Percentiles rank a stretch among this genome's conserved stretches.
phyloP scores from a whole-genome alignment of 2,888 invertebrate genomes.

The Lasioglossum leucozonium region DNA sequence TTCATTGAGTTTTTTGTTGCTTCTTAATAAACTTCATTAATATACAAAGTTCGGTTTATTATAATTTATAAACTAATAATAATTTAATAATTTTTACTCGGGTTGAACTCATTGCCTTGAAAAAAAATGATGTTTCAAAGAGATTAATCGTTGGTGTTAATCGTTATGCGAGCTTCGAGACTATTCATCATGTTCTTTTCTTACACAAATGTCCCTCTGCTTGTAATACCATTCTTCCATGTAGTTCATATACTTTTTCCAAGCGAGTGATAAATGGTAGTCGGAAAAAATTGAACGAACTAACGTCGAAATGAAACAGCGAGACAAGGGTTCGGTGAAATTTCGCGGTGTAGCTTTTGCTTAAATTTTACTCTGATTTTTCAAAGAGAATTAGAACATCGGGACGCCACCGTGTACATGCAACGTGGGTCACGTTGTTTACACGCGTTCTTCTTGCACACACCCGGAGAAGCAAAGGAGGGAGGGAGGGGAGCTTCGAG shows the following conservation, averaged over 20 bases:
- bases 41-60: too few relatives aligned
- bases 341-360: neutral
- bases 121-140: neutral
- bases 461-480: neutral
- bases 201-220: neutral
- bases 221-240: neutral
- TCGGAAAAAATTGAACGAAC: neutral
- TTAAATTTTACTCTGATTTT: neutral
- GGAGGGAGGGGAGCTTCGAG: neutral
- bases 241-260: neutral
- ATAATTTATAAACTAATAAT: too few relatives aligned
- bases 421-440: neutral
- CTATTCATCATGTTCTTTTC: neutral
- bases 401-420: neutral
- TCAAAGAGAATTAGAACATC: neutral
- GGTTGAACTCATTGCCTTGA: neutral
- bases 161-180: neutral
- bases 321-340: neutral
- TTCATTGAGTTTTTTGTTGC: too few relatives aligned
- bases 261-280: neutral
- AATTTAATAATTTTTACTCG: too few relatives aligned
- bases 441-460: neutral
- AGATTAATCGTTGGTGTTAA: neutral
- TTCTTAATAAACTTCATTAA: too few relatives aligned
- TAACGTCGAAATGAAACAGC: neutral